Conservation (phyloP, 2,797 vertebrate genomes). For the Mergus octosetaceus region DNA sequence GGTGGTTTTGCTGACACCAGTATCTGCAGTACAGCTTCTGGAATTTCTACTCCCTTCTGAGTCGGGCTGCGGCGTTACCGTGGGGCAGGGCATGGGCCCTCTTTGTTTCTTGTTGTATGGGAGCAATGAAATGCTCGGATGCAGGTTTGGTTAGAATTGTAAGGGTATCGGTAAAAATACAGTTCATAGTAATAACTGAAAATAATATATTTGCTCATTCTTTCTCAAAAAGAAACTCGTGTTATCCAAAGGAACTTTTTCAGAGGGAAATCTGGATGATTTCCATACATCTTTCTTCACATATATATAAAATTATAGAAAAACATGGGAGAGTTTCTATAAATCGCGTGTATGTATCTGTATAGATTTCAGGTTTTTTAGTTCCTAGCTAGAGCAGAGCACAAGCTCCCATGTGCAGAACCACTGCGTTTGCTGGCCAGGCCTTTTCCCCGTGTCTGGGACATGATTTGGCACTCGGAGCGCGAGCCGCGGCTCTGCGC, state of each 20-base stretch:
- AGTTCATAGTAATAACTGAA: neutral
- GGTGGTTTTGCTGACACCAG: neutral
- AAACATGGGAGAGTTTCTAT: fast-evolving
- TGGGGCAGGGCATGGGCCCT: neutral
- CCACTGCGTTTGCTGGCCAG: fast-evolving
- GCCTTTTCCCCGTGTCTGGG: neutral
- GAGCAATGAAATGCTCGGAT: neutral
- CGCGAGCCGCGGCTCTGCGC: fast-evolving
- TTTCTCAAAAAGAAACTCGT: neutral
- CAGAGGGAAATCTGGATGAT: neutral
- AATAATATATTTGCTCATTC: neutral
- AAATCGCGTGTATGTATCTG: fast-evolving
- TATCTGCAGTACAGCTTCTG: fast-evolving
- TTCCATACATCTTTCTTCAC: neutral
- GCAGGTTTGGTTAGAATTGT: neutral
- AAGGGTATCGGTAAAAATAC: neutral
- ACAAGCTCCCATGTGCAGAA: neutral
- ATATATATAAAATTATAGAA: fast-evolving
- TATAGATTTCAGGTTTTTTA: neutral
- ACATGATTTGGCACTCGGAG: neutral
- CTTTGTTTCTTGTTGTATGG: neutral
- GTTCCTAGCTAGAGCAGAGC: neutral
- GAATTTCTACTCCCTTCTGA: neutral
- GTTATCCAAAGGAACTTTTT: neutral
- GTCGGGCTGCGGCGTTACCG: fast-evolving